Evolutionary conservation across 2,113 vertebrate genomes (phyloP).

Genomic region (Panthera leo): DNA sequence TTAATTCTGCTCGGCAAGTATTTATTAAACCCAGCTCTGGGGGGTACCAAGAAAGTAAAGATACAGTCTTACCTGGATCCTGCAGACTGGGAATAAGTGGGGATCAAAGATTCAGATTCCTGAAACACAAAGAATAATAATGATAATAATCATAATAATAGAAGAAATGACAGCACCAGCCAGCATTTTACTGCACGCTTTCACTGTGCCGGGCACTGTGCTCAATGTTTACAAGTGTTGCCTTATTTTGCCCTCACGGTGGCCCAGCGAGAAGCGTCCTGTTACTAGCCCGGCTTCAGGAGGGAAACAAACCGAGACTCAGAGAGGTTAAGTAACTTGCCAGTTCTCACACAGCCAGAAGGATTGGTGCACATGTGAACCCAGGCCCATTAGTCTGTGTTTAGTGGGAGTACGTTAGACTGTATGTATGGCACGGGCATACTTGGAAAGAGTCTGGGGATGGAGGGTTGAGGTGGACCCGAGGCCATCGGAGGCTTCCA

Average conservation of each 20-base stretch:
- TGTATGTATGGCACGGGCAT: rapidly evolving
- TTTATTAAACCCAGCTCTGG: slow-evolving; percentile 39
- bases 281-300: not conserved
- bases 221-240: not conserved
- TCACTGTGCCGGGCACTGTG: not conserved
- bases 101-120: not conserved
- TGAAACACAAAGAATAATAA: not conserved
- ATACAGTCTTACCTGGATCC: not conserved
- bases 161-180: not conserved
- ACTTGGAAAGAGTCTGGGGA: not conserved
- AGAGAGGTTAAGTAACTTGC: not conserved
- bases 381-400: not conserved
- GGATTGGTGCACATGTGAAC: not conserved
- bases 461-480: not conserved
- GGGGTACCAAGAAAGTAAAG: not conserved
- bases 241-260: not conserved
- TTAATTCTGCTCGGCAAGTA: slow-evolving; percentile 52
- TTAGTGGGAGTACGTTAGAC: not conserved
- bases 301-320: not conserved
- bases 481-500: not conserved
- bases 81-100: not conserved
- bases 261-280: not conserved
- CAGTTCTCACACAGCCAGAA: not conserved
- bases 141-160: not conserved
- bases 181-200: not conserved